Conservation (phyloP, 2,797 vertebrate species). For the Lepilemur ruficaudatus region DNA sequence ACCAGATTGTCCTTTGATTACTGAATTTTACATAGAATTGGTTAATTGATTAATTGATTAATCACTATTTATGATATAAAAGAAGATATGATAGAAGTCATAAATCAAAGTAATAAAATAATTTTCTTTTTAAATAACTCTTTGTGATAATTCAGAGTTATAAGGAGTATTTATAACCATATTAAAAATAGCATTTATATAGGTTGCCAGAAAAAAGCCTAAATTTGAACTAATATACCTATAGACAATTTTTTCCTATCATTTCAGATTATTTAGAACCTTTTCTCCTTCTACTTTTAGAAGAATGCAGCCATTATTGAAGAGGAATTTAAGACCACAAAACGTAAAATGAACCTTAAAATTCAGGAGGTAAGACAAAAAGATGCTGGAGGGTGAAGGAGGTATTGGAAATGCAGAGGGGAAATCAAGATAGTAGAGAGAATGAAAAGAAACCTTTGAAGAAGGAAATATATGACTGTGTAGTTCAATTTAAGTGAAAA, state of each 20-base stretch:
- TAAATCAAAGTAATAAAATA: slow-evolving; percentile 35
- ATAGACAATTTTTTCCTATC: slow-evolving; percentile 12
- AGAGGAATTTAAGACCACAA: slow-evolving; percentile 83
- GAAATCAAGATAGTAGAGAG: background rate
- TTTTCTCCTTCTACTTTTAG: slow-evolving; percentile 72
- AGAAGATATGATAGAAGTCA: slow-evolving; percentile 20
- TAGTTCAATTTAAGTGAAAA: background rate
- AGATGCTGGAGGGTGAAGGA: background rate
- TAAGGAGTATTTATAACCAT: background rate
- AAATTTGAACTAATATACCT: background rate
- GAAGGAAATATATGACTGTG: background rate
- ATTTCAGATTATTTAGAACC: slow-evolving; percentile 19
- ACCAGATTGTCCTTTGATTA: background rate
- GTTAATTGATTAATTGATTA: too few species aligned
- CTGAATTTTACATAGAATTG: background rate
- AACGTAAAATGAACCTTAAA: slow-evolving; percentile 82
- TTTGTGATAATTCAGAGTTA: slow-evolving; percentile 14
- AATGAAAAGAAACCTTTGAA: background rate
- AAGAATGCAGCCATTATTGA: slow-evolving; percentile 81
- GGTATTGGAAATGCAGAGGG: background rate
- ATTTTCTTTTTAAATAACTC: background rate
- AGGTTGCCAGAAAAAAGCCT: background rate
- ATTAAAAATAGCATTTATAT: slow-evolving; percentile 3
- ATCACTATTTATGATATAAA: background rate
- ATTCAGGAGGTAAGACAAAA: slow-evolving; percentile 83